A percentile compares a stretch with the other conserved stretches of the same genome.
Conservation (phyloP, 2,797 vertebrate genomes). For the Pangasius mekongensis region DNA sequence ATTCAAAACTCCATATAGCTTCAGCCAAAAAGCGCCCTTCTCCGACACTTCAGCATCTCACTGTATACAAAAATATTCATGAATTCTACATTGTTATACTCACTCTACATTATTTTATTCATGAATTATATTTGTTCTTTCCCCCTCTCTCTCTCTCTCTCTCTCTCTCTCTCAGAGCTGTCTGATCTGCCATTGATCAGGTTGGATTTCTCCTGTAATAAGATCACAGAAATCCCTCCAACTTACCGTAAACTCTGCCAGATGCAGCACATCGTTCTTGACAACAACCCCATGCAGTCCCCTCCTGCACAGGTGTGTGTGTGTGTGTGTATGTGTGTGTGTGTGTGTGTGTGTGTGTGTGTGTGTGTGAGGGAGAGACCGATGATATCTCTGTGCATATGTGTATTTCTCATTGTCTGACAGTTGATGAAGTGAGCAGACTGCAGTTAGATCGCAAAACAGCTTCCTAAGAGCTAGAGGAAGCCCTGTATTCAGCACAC, state of each 20-base stretch:
- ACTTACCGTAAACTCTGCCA: constrained; percentile 91
- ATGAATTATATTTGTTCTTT: neutral
- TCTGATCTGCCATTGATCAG: constrained; percentile 92
- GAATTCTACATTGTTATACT: constrained; percentile 18
- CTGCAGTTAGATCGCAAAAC: neutral
- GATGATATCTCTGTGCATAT: constrained; percentile 52
- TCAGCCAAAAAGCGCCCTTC: neutral
- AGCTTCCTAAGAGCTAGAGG: neutral
- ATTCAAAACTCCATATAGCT: neutral
- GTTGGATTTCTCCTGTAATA: constrained; percentile 98
- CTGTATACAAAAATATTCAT: neutral
- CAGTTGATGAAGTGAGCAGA: neutral
- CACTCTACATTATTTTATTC: neutral
- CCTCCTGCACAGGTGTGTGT: constrained; percentile 92
- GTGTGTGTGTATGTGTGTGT: neutral
- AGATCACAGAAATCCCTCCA: constrained; percentile 94
- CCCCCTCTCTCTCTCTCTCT: constrained; percentile 9
- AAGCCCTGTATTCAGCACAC: neutral
- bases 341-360: constrained; percentile 67
- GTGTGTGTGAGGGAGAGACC: no score
- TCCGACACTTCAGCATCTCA: neutral
- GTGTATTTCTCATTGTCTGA: neutral
- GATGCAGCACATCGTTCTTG: constrained; percentile 92
- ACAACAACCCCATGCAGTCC: constrained; percentile 98
- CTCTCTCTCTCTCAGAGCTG: constrained; percentile 78